Evolutionary conservation across 2,888 invertebrate genomes (phyloP).

Genomic region (Epistrophe eligans): DNA sequence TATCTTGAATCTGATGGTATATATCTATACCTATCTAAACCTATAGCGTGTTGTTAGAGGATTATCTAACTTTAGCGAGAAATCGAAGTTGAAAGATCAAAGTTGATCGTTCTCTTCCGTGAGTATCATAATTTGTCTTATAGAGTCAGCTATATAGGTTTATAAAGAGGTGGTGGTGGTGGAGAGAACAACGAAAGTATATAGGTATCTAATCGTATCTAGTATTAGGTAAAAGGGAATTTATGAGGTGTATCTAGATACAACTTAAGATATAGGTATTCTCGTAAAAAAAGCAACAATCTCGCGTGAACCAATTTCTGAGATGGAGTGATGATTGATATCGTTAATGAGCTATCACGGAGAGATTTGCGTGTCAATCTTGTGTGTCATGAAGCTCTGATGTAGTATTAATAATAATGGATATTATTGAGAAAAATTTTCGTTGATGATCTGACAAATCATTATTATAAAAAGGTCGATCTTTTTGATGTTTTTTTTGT

Average conservation of each 20-base stretch:
- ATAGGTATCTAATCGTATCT: neutral
- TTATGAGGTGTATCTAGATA: slow-evolving; percentile 60
- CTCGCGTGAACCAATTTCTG: slow-evolving; percentile 61
- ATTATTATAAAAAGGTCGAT: slow-evolving; percentile 65
- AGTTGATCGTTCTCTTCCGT: slow-evolving; percentile 75
- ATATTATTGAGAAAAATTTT: slow-evolving; percentile 50
- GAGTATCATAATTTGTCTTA: slow-evolving; percentile 71
- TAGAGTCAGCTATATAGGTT: no score
- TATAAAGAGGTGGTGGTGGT: neutral
- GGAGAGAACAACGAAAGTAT: neutral
- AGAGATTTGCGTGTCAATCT: slow-evolving; percentile 75
- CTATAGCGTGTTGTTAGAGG: slow-evolving; percentile 47
- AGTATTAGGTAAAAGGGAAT: slow-evolving; percentile 13
- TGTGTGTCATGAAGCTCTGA: slow-evolving; percentile 67
- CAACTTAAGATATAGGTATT: slow-evolving; percentile 24
- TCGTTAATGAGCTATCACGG: slow-evolving; percentile 76
- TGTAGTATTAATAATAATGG: slow-evolving; percentile 53
- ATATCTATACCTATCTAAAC: neutral
- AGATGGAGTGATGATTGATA: slow-evolving; percentile 76
- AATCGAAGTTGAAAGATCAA: slow-evolving; percentile 76
- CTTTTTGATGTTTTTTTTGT: slow-evolving; percentile 16
- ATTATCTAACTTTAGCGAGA: slow-evolving; percentile 75
- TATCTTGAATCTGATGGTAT: slow-evolving; percentile 51
- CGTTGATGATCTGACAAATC: slow-evolving; percentile 73
- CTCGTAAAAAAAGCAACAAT: slow-evolving; percentile 43